Evolutionary conservation across 2,888 invertebrate genomes (phyloP), one percentile per base, ranked within the genome.

Genomic region (Thera britannica): DNA sequence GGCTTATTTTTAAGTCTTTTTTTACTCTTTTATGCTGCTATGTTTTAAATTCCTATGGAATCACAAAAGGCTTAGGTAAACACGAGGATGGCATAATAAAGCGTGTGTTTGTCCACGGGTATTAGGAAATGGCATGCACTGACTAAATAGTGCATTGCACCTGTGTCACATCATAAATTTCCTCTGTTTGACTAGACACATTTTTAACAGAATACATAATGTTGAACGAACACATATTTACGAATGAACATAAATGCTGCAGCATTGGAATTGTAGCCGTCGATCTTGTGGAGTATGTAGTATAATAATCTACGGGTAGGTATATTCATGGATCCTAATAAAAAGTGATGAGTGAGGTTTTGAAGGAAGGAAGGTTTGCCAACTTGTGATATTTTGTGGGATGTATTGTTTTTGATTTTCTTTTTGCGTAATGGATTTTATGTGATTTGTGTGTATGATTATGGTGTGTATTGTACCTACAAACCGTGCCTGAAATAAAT

Each of bases 51-150:
- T 72, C 71, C 67, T 71, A 55, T 57, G 71, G 62, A 67, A 72
- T 65, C 70, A 73, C 74, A 68, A 74, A 66, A 74, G 71, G 70
- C 62, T 68, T 62, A 65, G 69, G 67, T 38, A 73, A 77, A 78
- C 72, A 75, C 63, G 65, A 69, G 70, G 68, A 77, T 76, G 77
- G 79, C 79, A 82, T 79, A 78, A 80, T 83, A 82, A 79, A 79
- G 75, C 73, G 73, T 70, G 77, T 70, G 73, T 57, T 44, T 57
- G 23, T 81, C 49, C 68, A 59, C 75, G 68, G 75, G 78, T 64
- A 78, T 80, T 80, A 77, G 79, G 76, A 77, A 76, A 75, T 74
- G 83, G 84, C 81, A 84, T 83, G 85, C 80, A 74, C 75, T 80
- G 74, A 75, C 69, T 81, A 86, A 88, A 85, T 74, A 69, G 66